phyloP scores from a whole-genome alignment of 2,797 vertebrate genomes.

The Pipistrellus nathusii region DNA sequence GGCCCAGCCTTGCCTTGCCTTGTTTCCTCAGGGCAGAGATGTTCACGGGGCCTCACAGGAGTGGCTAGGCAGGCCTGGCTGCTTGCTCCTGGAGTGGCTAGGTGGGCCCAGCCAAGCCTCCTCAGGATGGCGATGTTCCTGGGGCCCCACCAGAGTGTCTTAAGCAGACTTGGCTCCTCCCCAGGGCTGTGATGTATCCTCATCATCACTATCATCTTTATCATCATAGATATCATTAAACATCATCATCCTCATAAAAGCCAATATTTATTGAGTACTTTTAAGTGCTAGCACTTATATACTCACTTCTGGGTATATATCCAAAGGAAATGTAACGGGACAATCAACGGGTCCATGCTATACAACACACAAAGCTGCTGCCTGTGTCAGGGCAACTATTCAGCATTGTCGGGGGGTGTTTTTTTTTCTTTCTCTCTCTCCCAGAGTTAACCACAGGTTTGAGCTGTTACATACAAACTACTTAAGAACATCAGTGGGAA shows the following conservation, averaged over 20 bases:
- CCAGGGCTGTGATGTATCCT: background rate
- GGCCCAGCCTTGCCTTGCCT: too few species aligned
- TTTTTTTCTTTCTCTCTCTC: background rate
- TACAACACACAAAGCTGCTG: background rate
- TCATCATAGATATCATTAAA: background rate
- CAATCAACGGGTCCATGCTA: too few species aligned
- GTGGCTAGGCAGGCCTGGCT: too few species aligned
- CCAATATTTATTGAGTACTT: slow-evolving; percentile 29
- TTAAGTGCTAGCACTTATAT: background rate
- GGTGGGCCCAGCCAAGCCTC: too few species aligned
- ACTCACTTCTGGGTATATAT: too few species aligned
- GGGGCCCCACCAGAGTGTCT: too few species aligned
- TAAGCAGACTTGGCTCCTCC: too few species aligned
- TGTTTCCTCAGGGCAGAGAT: too few species aligned
- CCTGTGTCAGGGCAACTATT: background rate
- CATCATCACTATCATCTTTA: background rate
- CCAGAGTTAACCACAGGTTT: background rate
- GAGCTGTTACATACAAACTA: slow-evolving; percentile 1
- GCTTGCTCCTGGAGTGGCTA: too few species aligned
- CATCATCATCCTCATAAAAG: background rate
- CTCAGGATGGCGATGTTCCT: too few species aligned
- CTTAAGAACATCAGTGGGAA: background rate
- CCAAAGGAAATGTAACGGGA: too few species aligned
- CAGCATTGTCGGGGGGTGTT: background rate
- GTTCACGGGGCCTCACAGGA: too few species aligned